Base-by-base conservation (phyloP, 2,888 invertebrate species). In the Autographa gamma region DNA sequence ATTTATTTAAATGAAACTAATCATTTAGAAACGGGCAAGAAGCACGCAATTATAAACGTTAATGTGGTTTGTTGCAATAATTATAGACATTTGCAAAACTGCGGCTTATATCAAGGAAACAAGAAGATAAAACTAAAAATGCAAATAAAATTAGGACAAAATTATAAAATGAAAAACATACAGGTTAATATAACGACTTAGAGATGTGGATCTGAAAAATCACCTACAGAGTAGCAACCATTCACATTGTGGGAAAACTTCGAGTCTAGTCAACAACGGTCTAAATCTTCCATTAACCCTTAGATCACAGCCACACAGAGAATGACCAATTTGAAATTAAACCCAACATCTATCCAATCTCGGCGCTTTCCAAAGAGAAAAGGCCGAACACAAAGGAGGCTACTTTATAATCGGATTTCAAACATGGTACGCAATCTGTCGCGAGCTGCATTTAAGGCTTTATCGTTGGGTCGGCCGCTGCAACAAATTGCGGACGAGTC, bases 401-500 rank as follows among this genome's bases (percentile, higher is more conserved):
- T 80, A 72, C 73, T 85, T 82, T 85, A 84, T 84, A 82, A 84
- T 83, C 82, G 74, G 74, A 82, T 81, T 77, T 84, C 79, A 84
- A 84, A 85, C 82, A 85, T 76, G 84, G 84, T 16, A 79, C 76
- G 81, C 81, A 85, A 85, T 85, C 82, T 84, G 84, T 85, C 85
- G 81, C 71, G 65, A 68, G 63, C 71, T 76, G 76, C 83, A 76
- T 84, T 87, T 86, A 86, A 85, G 86, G 85, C 76, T 83, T 86
- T 86, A 86, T 86, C 83, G 83, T 66, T 74, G 76, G 74, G 76
- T 65, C 74, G 77, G 74, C 60, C 74, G 75, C 66, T 67, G 74
- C 80, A 82, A 85, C 86, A 86, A 85, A 86, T 86, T 85, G 84
- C 82, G 32, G 71, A 62, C 74, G 69, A 69, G 77, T 66, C 69